Base-by-base conservation (phyloP, 2,888 invertebrate species). In the Onthophagus sagittarius region DNA sequence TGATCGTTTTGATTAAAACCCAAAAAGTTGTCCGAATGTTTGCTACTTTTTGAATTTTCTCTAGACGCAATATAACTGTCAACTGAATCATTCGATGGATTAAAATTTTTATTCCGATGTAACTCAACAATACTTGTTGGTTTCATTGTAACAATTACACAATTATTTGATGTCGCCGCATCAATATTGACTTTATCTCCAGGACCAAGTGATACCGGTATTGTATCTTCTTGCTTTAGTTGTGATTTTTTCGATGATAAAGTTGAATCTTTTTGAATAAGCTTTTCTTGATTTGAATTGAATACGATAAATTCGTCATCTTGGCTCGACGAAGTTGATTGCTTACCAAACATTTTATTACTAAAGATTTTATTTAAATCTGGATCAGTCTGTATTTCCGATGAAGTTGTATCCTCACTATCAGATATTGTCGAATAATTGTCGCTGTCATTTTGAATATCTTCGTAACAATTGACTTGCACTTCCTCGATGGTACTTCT, bases 21-120 rank as follows among this genome's bases (percentile, higher is more conserved):
- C 39, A 33, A n/a, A 13, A 72, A 71, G 4, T 69, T 69, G 7
- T 32, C 62, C 11, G 23, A 39, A 13, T 72, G 67, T 9, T 70
- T 53, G n/a, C 67, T 74, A 4, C 72, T 15, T n/a, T 62, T 53
- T 9, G 39, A 71, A 31, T 15, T 70, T 39, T 64, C 65, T 62
- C 31, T 73, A 13, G 63, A 62, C 33, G 71, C 65, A 0, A 73
- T 69, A 53, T 63, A 13, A 74, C 11, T 15, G 71, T 72, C 39
- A 14, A 39, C 67, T 5, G 74, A 74, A 15, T 74, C 74, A 62
- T 74, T 71, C 5, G 74, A 74, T 33, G 62, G 14, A 6, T 62
- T 15, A 71, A 72, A 74, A 69, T 74, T 72, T 71, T 13, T 72
- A 67, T 74, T 74, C 39, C 72, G 64, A 53, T 74, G 74, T 31